Evolutionary conservation across 2,113 vertebrate species (phyloP).

Genomic region (Engystomops pustulosus): DNA sequence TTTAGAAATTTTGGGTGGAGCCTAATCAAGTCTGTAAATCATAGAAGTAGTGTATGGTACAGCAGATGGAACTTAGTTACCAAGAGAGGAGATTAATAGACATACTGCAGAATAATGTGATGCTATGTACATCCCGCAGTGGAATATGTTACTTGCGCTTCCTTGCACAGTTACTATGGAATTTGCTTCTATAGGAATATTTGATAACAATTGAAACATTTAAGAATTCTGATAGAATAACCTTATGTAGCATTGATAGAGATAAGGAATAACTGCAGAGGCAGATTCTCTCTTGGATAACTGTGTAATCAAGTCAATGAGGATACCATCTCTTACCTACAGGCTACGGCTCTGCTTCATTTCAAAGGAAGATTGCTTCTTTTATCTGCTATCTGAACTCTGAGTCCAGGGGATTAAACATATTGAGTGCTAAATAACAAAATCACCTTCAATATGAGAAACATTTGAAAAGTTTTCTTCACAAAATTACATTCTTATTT

Average conservation of each 20-base stretch:
- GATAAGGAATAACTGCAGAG: not conserved
- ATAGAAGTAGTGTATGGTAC: too few species aligned
- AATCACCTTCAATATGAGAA: slow-evolving; percentile 11
- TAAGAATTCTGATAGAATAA: not conserved
- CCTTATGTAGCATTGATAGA: not conserved
- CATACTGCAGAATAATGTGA: not conserved
- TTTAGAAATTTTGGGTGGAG: not conserved
- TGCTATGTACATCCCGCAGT: not conserved
- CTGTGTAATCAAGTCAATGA: slow-evolving; percentile 48
- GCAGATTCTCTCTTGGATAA: slow-evolving; percentile 57
- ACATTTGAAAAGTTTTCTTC: not conserved
- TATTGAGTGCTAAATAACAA: not conserved
- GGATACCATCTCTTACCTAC: slow-evolving; percentile 59
- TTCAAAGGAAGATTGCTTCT: slow-evolving; percentile 65
- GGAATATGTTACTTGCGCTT: too few species aligned
- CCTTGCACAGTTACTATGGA: not conserved
- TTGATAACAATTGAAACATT: not conserved
- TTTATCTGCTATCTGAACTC: slow-evolving; percentile 61
- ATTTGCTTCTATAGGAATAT: not conserved
- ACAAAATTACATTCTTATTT: not conserved
- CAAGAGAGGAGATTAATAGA: not conserved
- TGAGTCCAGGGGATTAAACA: not conserved
- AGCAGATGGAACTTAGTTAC: too few species aligned
- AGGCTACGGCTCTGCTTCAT: slow-evolving; percentile 59
- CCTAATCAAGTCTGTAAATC: not conserved